These are phyloP conservation scores for Xerus rutilus DNA, from an alignment of 2,797 vertebrate species.

Conservation along the genomic window DNA sequence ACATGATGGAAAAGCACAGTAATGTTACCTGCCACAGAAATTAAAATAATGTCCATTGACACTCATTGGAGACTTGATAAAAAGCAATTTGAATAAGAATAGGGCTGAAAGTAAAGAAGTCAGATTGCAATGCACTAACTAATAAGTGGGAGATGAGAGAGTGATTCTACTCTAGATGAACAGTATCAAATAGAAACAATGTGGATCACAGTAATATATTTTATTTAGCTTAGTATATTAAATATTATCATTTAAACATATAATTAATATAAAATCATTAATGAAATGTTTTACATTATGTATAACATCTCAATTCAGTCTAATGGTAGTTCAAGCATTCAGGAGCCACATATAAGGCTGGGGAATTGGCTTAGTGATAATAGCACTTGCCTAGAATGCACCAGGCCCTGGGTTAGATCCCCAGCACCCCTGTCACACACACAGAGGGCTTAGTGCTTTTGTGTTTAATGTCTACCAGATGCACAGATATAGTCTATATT, in stretches of 20 bases:
- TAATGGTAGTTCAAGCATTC: slow-evolving; percentile 14
- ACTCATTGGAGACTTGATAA: background rate
- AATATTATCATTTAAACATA: background rate
- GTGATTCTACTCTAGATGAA: background rate
- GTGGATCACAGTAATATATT: background rate
- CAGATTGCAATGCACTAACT: background rate
- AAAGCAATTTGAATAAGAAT: slow-evolving; percentile 57
- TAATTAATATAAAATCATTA: slow-evolving; percentile 27
- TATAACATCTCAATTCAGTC: slow-evolving; percentile 13
- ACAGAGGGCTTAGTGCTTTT: background rate
- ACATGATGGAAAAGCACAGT: background rate
- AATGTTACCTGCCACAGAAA: background rate
- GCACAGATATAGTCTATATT: background rate
- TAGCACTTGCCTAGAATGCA: background rate
- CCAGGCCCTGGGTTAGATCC: background rate
- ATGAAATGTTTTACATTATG: slow-evolving; percentile 32
- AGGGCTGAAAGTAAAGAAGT: slow-evolving; percentile 46
- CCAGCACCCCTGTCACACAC: background rate
- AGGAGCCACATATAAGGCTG: background rate
- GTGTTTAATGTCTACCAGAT: background rate
- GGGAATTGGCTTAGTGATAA: background rate
- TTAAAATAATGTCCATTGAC: slow-evolving; percentile 44
- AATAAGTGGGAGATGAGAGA: background rate
- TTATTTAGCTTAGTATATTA: background rate
- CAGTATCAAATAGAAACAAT: background rate